phyloP scores from a whole-genome alignment of 2,113 vertebrate genomes.

The Cavia aperea region DNA sequence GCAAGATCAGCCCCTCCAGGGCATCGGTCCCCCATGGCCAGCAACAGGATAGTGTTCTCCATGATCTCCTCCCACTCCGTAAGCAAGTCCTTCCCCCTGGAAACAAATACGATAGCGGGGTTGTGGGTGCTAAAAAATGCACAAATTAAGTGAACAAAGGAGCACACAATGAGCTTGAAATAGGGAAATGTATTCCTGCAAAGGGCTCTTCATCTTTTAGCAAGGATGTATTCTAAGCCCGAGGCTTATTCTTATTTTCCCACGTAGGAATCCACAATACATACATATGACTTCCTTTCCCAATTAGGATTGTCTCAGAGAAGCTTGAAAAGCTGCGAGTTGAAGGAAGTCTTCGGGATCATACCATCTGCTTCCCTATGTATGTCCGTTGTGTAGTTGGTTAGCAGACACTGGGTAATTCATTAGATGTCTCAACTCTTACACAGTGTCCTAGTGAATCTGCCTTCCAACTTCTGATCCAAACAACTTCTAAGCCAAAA shows the following conservation, averaged over 20 bases:
- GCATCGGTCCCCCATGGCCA: neutral
- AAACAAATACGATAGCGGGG: neutral
- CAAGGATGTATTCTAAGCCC: neutral
- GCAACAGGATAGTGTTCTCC: neutral
- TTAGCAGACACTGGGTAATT: neutral
- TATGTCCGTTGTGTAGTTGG: neutral
- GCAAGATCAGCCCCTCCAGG: neutral
- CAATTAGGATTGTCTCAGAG: neutral
- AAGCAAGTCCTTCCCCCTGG: neutral
- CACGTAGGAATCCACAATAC: neutral
- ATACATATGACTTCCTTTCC: neutral
- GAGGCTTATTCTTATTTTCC: neutral
- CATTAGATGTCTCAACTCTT: neutral
- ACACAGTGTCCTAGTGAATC: neutral
- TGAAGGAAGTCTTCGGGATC: neutral
- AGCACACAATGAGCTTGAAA: neutral
- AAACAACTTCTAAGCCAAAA: neutral
- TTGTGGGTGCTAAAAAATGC: neutral
- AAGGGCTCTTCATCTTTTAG: neutral
- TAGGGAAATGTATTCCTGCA: neutral
- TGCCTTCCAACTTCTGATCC: neutral
- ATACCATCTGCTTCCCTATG: neutral
- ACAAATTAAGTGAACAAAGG: neutral
- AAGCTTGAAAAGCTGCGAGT: neutral
- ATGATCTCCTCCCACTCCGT: neutral